A percentile compares a stretch with the other conserved stretches of the same genome.
These are phyloP conservation scores for Pollenia amentaria DNA, from an alignment of 2,888 invertebrate species.

Conservation along the genomic window DNA sequence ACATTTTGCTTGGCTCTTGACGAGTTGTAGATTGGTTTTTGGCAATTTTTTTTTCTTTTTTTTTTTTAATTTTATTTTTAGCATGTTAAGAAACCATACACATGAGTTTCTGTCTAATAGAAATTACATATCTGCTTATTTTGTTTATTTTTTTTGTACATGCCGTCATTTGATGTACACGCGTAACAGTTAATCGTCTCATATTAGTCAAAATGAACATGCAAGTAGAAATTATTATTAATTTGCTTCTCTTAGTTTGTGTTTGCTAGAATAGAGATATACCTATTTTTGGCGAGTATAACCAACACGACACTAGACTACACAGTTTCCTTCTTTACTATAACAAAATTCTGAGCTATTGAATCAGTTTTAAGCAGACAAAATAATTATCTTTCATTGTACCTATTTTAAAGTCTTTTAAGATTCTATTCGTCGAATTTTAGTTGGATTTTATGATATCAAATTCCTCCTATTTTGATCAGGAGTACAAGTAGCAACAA, in stretches of 20 bases:
- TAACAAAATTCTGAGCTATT: no score
- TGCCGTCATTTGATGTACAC: slow-evolving; percentile 65
- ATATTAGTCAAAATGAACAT: slow-evolving; percentile 67
- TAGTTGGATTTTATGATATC: no score
- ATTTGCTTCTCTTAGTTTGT: slow-evolving; percentile 11
- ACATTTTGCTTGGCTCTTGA: slow-evolving; percentile 80
- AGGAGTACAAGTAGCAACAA: no score
- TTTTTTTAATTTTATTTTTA: slow-evolving; percentile 2
- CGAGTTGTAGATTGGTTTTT: slow-evolving; percentile 65
- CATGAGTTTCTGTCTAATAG: slow-evolving; percentile 23
- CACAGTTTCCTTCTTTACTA: slow-evolving; percentile 15
- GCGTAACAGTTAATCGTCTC: slow-evolving; percentile 69
- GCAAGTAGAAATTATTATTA: slow-evolving; percentile 26
- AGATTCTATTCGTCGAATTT: no score
- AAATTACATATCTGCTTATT: not conserved
- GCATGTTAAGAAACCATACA: not conserved
- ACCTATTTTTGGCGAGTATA: slow-evolving; percentile 33
- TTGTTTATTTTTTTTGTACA: slow-evolving; percentile 22
- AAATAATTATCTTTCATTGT: no score
- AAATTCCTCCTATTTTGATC: no score
- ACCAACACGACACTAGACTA: not conserved
- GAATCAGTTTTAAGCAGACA: no score
- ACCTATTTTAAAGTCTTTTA: no score
- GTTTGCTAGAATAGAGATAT: slow-evolving; percentile 25
- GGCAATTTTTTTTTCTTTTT: slow-evolving; percentile 5